These are phyloP conservation scores for Stenichneumon culpator DNA, from an alignment of 2,888 invertebrate genomes.

Conservation along the genomic window DNA sequence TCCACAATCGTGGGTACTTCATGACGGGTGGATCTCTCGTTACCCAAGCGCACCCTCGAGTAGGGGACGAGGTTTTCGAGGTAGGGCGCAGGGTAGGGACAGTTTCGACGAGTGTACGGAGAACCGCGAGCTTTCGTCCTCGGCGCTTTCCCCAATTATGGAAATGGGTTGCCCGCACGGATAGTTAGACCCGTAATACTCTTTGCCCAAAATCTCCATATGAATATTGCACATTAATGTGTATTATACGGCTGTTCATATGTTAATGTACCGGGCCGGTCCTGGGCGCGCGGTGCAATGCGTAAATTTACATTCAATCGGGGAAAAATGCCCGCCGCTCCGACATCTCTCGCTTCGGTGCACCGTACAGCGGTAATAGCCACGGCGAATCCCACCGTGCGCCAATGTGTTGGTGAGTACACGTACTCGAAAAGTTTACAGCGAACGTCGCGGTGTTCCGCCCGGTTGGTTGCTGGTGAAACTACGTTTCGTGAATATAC, in stretches of 20 bases:
- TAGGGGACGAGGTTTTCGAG: not conserved
- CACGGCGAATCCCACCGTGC: slow-evolving; percentile 42
- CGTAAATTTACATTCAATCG: slow-evolving; percentile 73
- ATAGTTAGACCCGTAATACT: slow-evolving; percentile 82
- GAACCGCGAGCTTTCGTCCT: slow-evolving; percentile 60
- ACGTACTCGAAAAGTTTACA: slow-evolving; percentile 9
- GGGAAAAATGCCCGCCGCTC: slow-evolving; percentile 51
- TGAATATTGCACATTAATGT: slow-evolving; percentile 82
- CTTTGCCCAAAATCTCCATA: slow-evolving; percentile 79
- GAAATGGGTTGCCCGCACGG: slow-evolving; percentile 78
- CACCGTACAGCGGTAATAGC: slow-evolving; percentile 35
- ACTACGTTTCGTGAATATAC: slow-evolving; percentile 14
- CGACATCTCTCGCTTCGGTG: slow-evolving; percentile 22
- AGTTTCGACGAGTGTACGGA: slow-evolving; percentile 58
- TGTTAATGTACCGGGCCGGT: slow-evolving; percentile 76
- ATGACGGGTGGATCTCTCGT: slow-evolving; percentile 54
- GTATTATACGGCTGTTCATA: slow-evolving; percentile 79
- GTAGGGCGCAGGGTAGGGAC: slow-evolving; percentile 13
- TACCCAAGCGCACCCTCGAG: not conserved
- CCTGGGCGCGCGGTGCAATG: slow-evolving; percentile 54
- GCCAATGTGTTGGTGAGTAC: slow-evolving; percentile 7
- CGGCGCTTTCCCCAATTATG: slow-evolving; percentile 79
- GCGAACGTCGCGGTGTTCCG: not conserved
- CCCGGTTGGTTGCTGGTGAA: not conserved
- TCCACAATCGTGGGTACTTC: slow-evolving; percentile 51